Base-by-base conservation (phyloP, 1,140 invertebrate genomes). In the Drosophila obscura region DNA sequence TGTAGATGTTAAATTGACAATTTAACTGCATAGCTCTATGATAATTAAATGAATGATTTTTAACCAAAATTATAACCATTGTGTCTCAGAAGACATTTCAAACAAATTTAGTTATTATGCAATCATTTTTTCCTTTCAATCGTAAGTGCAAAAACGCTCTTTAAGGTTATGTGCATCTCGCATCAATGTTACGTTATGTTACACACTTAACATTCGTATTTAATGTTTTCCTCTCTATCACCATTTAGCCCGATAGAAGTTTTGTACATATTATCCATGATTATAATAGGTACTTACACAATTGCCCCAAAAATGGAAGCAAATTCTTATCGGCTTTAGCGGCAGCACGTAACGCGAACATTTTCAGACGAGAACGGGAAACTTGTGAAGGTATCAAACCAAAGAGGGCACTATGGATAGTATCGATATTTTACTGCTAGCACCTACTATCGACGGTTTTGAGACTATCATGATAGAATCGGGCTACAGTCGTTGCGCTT, bases 261-360 rank as follows among this genome's bases (percentile, higher is more conserved):
- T 16, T 19, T 57, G 19, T 39, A 51, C 31, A 56, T 7, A 48
- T 52, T 56, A 35, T 16, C 45, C 5, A 44, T 48, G 5, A 28
- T 56, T 62, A 51, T 48, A 51, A 28, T 46, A 4, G 15, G 28
- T 85, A 90, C 85, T 90, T 90, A 90, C 85, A 80, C 72, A 82
- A 73, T 77, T 90, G 85, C 59, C 74, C 88, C 75, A 90, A 80
- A 68, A 87, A 68, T 51, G 85, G 88, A 19, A 89, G 71, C 83
- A 90, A 77, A 72, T 68, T 82, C 51, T 87, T 90, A 74, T 90
- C 85, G 55, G 82, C 78, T 85, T 90, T 90, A 39, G 73, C 59
- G 43, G 85, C 85, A 67, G 87, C 82, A 84, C 85, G 85, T 87
- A 90, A 66, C 59, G 79, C 85, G 78, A 88, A 88, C 83, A 87